Evolutionary conservation across 2,797 vertebrate genomes (phyloP), one percentile per base, ranked within the genome.

Genomic region (Sebastes ruberrimus): DNA sequence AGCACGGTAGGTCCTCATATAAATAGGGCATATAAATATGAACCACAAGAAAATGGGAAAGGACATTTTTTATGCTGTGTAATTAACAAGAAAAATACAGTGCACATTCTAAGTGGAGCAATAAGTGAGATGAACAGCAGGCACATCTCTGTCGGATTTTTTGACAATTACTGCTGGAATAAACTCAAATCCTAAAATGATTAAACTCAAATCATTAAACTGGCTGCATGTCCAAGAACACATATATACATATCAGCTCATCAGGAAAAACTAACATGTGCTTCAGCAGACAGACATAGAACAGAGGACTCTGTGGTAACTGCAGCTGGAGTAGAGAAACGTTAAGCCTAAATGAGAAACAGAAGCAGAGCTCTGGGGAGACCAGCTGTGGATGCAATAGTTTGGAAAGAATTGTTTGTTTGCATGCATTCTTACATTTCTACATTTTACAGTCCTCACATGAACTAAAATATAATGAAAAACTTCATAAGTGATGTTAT

Each of bases 321-420:
- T 18, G 7, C 52, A 70, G 81, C 23, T 25, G 66, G 69, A 81
- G 52, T 65, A 52, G n/a, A 25, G 8, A 78, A 61, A 80, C 63
- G 67, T 64, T 35, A 38, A 25, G 49, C 10, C 52, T 38, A 61
- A 84, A 86, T 85, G 76, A 81, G 73, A 86, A 88, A 38, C 90
- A 76, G 76, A 74, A 68, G 20, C 74, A 73, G 57, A 69, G 63
- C 57, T 52, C 49, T 42, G 22, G 4, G 61, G 56, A 64, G 46
- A 70, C 6, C 74, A 53, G 73, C 69, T 71, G 63, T 42, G 6
- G 65, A 71, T 32, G 42, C 33, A 77, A 63, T 25, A 6, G n/a
- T 42, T 71, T 30, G n/a, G 22, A 68, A 57, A 72, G 33, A 13
- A 22, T 16, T 1, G 13, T 38, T 8, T 62, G 13, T 42, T 49